Evolutionary conservation across 2,797 vertebrate species (phyloP).

Genomic region (Hafferia zeledoni): DNA sequence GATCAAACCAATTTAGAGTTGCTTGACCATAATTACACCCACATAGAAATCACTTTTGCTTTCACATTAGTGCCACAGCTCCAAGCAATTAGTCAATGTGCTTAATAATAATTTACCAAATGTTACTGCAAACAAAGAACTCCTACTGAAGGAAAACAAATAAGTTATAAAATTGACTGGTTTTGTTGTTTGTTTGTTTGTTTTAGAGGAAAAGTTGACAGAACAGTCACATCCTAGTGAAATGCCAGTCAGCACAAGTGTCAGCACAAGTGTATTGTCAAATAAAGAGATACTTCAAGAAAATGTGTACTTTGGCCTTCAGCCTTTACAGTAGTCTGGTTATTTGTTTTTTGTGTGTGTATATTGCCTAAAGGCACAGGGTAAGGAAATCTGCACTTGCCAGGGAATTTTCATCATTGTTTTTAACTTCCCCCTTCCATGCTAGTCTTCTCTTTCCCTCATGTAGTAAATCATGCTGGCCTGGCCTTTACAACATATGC

Average conservation of each 20-base stretch:
- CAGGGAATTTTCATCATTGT: background rate
- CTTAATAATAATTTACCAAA: background rate
- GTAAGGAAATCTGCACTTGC: background rate
- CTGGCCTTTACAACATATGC: background rate
- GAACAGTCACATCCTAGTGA: background rate
- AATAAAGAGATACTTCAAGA: background rate
- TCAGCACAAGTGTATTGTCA: background rate
- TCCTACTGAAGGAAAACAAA: background rate
- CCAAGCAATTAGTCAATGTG: background rate
- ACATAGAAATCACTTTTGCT: constrained; percentile 5
- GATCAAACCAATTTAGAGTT: background rate
- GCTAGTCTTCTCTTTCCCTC: background rate
- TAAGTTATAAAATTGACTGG: background rate
- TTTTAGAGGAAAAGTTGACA: background rate
- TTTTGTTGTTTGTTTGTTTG: background rate
- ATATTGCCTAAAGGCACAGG: background rate
- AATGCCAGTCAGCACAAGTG: background rate
- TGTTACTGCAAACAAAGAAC: background rate
- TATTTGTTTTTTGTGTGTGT: background rate
- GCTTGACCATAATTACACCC: background rate
- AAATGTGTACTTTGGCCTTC: background rate
- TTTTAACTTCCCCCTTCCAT: background rate
- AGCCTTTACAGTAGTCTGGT: background rate
- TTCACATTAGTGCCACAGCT: background rate
- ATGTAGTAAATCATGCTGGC: background rate